Base-by-base conservation (phyloP, 1,140 invertebrate genomes). In the Ceratitis capitata region DNA sequence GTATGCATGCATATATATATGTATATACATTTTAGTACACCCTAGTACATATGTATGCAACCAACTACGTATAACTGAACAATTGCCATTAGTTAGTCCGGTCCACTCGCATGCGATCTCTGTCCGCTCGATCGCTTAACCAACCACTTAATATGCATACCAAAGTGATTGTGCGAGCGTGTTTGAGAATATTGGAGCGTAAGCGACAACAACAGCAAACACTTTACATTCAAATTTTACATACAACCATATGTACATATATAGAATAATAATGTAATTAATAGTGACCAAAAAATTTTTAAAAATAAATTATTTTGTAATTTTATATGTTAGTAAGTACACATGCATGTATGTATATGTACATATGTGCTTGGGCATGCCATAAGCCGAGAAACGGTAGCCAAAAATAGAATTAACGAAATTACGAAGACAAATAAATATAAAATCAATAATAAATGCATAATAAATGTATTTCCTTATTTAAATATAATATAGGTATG, bases 61-160 rank as follows among this genome's bases (percentile, higher is more conserved):
- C 56, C n/a, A n/a, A n/a, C n/a, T n/a, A n/a, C n/a, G n/a, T n/a
- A n/a, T n/a, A n/a, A n/a, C n/a, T n/a, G n/a, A n/a, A n/a, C n/a
- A n/a, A n/a, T n/a, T n/a, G n/a, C n/a, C n/a, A n/a, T 58, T 47
- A 47, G 5, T 6, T 47, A 23, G 58, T 32, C 29, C 58, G 14
- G 29, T 64, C 32, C 10, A 26, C 9, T 64, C 1, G 12, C 26
- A 23, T 64, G 58, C 32, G 58, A 64, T 64, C 58, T 64, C 23
- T 32, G 6, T 6, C 23, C 51, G n/a, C n/a, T 56, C 51, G 51
- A 56, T 23, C 51, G 64, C 39, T 45, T 16, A n/a, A n/a, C n/a
- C n/a, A n/a, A 39, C 69, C 45, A 39, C 69, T 78, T 78, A 78
- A 78, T 78, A 78, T 78, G 69, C 69, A 78, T 78, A 78, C 69